phyloP scores from a whole-genome alignment of 2,888 invertebrate species.

The Thumatha senex region DNA sequence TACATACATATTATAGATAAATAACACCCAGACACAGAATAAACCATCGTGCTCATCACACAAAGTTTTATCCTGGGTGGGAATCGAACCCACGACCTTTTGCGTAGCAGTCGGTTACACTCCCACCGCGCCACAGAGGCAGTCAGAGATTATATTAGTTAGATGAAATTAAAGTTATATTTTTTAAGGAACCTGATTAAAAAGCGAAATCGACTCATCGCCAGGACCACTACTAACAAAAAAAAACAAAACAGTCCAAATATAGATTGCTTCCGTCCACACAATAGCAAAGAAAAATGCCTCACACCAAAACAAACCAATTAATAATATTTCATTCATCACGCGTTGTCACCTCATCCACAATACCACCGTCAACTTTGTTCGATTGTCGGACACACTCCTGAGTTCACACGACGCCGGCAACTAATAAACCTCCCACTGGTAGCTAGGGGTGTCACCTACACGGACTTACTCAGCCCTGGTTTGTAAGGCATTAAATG shows the following conservation, averaged over 20 bases:
- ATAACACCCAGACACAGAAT: too few relatives aligned
- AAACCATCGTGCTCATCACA: too few relatives aligned
- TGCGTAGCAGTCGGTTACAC: too few relatives aligned
- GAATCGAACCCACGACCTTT: too few relatives aligned
- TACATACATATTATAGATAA: too few relatives aligned
- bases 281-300: slow-evolving; percentile 8
- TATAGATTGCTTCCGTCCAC: not conserved
- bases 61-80: too few relatives aligned
- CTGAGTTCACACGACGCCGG: slow-evolving; percentile 45
- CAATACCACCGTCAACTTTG: slow-evolving; percentile 34
- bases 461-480: not conserved
- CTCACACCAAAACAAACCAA: slow-evolving; percentile 24
- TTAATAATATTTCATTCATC: slow-evolving; percentile 44
- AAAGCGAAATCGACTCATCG: too few relatives aligned
- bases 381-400: slow-evolving; percentile 50
- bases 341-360: slow-evolving; percentile 45
- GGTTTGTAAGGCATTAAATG: not conserved
- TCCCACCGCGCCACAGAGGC: too few relatives aligned
- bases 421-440: slow-evolving; percentile 57
- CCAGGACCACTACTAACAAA: too few relatives aligned
- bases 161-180: too few relatives aligned
- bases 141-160: too few relatives aligned
- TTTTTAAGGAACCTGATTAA: too few relatives aligned
- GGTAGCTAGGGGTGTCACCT: slow-evolving; percentile 15
- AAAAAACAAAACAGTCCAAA: not conserved